These are phyloP conservation scores for Drosophila persimilis DNA, from an alignment of 1,140 invertebrate genomes.

Conservation along the genomic window DNA sequence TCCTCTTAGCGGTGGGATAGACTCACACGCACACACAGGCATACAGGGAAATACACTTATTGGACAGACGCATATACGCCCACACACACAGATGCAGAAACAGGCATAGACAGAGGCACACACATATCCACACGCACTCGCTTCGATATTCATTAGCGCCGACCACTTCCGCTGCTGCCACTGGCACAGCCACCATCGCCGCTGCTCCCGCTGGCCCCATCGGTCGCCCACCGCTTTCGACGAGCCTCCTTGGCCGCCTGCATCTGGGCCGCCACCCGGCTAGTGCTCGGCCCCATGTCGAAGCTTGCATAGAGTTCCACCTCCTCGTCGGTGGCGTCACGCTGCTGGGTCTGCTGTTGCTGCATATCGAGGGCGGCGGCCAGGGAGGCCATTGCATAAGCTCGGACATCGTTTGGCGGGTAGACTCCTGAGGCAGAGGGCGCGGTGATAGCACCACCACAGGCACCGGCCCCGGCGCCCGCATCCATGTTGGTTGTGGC, in stretches of 20 bases:
- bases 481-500: conserved; percentile 25
- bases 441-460: conserved; percentile 16
- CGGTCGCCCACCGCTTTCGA: conserved; percentile 71
- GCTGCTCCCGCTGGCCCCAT: conserved; percentile 75
- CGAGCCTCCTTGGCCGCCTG: conserved; percentile 76
- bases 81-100: conserved; percentile 8
- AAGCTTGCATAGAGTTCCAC: conserved; percentile 78
- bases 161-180: conserved; percentile 61
- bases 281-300: conserved; percentile 70
- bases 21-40: conserved; percentile 17
- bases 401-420: conserved; percentile 52
- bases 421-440: conserved; percentile 13
- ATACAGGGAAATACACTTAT: no score
- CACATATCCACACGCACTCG: conserved; percentile 12
- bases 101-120: conserved; percentile 12
- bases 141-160: conserved; percentile 53
- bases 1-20: conserved; percentile 53
- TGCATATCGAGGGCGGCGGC: conserved; percentile 69
- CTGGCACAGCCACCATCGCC: conserved; percentile 61
- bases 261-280: conserved; percentile 79
- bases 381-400: conserved; percentile 71
- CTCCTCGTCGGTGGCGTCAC: conserved; percentile 73
- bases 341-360: conserved; percentile 42
- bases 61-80: conserved; percentile 1
- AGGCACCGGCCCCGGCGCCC: background rate